phyloP scores from a whole-genome alignment of 2,888 invertebrate species.

The Tachina lurida region DNA sequence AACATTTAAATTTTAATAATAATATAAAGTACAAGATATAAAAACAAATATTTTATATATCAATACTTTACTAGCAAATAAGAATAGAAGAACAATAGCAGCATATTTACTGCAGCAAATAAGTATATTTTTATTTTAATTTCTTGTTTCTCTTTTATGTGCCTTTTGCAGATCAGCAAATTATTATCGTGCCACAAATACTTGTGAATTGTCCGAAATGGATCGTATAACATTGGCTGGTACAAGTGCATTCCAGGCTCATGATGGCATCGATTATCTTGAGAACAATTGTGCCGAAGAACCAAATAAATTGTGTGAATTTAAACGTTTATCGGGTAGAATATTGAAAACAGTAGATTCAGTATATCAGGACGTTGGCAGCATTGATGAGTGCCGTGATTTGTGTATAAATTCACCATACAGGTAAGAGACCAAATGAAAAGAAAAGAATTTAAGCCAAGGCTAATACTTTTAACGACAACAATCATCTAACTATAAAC shows the following conservation, averaged over 20 bases:
- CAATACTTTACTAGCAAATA: not conserved
- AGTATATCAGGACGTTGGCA: constrained; percentile 94
- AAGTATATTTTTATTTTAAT: constrained; percentile 50
- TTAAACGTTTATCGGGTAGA: constrained; percentile 93
- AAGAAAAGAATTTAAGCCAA: constrained; percentile 48
- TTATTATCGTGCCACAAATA: constrained; percentile 92
- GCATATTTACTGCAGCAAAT: constrained; percentile 47
- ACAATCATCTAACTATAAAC: constrained; percentile 62
- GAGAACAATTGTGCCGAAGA: constrained; percentile 97
- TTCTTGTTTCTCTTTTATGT: constrained; percentile 30
- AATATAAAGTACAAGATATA: not conserved
- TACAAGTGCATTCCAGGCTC: constrained; percentile 89
- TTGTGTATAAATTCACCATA: constrained; percentile 94
- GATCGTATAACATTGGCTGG: constrained; percentile 94
- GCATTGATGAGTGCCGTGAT: constrained; percentile 93
- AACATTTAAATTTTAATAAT: not conserved
- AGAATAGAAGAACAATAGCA: constrained; percentile 3
- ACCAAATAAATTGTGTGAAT: constrained; percentile 95
- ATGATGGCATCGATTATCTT: constrained; percentile 90
- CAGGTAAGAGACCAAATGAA: constrained; percentile 82
- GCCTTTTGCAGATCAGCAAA: constrained; percentile 90
- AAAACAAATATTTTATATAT: constrained; percentile 2
- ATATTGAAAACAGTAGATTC: constrained; percentile 96
- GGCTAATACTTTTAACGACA: constrained; percentile 45
- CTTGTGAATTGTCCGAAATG: constrained; percentile 95